Conservation (phyloP, 2,888 invertebrate genomes). For the Drymonia ruficornis region DNA sequence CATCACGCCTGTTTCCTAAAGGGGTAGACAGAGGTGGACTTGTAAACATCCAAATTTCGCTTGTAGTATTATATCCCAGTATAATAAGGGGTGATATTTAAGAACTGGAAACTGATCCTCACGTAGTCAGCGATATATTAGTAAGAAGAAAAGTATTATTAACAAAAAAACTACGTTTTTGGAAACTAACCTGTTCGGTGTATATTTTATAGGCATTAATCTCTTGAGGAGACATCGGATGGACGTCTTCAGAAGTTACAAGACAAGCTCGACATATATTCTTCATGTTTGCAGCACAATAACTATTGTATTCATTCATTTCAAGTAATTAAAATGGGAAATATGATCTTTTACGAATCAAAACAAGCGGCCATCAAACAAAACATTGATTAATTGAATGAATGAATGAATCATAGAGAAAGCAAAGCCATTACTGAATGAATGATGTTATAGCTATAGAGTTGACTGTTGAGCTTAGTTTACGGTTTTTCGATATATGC, state of each 20-base stretch:
- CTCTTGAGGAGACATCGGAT: conserved; percentile 46
- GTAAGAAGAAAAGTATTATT: neutral
- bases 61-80: neutral
- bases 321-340: conserved; percentile 2
- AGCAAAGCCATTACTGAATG: neutral
- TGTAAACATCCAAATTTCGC: too few relatives aligned
- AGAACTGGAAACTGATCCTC: too few relatives aligned
- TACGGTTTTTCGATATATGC: neutral
- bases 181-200: conserved; percentile 42
- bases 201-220: conserved; percentile 44
- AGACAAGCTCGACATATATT: conserved; percentile 55
- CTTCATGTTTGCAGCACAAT: conserved; percentile 18
- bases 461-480: neutral
- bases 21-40: too few relatives aligned
- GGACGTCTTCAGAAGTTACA: conserved; percentile 36
- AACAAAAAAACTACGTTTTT: neutral
- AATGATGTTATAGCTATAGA: neutral
- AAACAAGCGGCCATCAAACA: neutral
- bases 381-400: neutral
- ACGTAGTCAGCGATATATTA: neutral
- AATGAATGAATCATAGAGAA: neutral
- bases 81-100: neutral
- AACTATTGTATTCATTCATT: conserved; percentile 37
- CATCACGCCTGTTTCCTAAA: too few relatives aligned
- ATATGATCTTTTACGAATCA: neutral